A percentile compares a stretch with the other conserved stretches of the same genome.
Evolutionary conservation across 64 coral and sea anemone species (phyloP).

Genomic region (Pachyseris speciosa): DNA sequence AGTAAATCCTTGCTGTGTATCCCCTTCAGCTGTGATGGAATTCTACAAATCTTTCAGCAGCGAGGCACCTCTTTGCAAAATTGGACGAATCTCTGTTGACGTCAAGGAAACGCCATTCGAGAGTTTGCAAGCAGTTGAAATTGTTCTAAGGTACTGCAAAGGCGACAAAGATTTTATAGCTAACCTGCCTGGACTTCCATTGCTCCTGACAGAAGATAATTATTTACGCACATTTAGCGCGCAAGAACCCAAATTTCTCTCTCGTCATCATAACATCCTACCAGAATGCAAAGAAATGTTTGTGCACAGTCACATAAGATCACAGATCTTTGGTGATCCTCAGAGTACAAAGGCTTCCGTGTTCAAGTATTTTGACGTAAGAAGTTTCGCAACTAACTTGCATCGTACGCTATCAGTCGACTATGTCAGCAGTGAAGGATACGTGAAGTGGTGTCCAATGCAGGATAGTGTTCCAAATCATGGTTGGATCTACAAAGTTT

Average conservation of each 20-base stretch:
- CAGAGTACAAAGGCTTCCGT: not conserved
- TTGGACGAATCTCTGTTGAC: constrained; percentile 2
- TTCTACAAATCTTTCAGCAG: constrained; percentile 57
- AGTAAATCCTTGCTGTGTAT: not conserved
- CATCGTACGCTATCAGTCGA: not conserved
- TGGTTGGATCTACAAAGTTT: constrained; percentile 24
- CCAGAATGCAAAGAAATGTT: constrained; percentile 63
- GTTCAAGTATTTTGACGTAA: constrained; percentile 49
- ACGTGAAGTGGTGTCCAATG: constrained; percentile 25
- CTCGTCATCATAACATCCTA: constrained; percentile 27
- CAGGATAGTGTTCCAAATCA: constrained; percentile 17
- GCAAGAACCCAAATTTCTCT: constrained; percentile 34
- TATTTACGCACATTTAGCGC: constrained; percentile 27
- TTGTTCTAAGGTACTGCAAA: constrained; percentile 74
- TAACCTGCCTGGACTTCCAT: constrained; percentile 73
- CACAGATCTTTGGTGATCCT: constrained; percentile 3
- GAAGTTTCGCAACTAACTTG: constrained; percentile 42
- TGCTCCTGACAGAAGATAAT: constrained; percentile 83
- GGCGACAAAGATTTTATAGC: constrained; percentile 11
- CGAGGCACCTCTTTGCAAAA: constrained; percentile 9
- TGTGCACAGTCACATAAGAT: constrained; percentile 41
- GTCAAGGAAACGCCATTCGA: constrained; percentile 54
- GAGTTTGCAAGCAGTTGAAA: not conserved
- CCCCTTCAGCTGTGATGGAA: constrained; percentile 44
- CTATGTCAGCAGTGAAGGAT: not conserved